Base-by-base conservation (phyloP, 2,888 invertebrate genomes). In the Drosophila cognata region DNA sequence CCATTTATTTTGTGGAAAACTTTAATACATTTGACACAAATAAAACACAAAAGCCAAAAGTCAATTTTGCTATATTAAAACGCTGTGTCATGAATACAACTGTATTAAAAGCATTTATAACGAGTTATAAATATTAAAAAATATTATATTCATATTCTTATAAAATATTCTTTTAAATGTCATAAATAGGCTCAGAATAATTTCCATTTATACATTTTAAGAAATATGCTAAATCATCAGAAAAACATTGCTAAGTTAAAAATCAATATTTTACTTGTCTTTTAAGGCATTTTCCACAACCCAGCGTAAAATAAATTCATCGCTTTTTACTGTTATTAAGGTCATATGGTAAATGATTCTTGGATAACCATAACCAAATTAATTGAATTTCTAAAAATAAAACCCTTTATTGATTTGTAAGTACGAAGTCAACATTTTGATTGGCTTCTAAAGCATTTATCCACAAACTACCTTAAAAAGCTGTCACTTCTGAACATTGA, bases 381-480 rank as follows among this genome's bases (percentile, higher is more conserved):
- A 25, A 46, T 13, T 46, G 5, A 21, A 1, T 8, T 46, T 46
- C 16, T 4, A 21, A 4, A 11, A 18, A 46, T 33, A 46, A 25
- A 46, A 25, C 16, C 16, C 25, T 46, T 46, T 46, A 25, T 46
- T 16, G 46, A 46, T 46, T 46, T 25, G 16, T 25, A 2, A 1
- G 4, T 16, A 46, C 25, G 25, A 7, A 55, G 33, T 48, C 41
- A 57, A 57, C 61, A 43, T 62, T 67, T 67, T 63, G 29, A 74
- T 66, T 65, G 63, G 43, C 67, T 31, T 35, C 68, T 56, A 72
- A 77, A 77, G 69, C 65, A 43, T 56, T 56, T 67, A 50, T 33
- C 33, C 48, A 48, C 53, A 50, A 51, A 50, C 57, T 56, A 64
- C 46, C 64, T 71, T 48, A 21, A 21, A 43, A 43, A 21, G 38